Conservation (phyloP, 2,797 vertebrate genomes). For the Tolypeutes matacus region DNA sequence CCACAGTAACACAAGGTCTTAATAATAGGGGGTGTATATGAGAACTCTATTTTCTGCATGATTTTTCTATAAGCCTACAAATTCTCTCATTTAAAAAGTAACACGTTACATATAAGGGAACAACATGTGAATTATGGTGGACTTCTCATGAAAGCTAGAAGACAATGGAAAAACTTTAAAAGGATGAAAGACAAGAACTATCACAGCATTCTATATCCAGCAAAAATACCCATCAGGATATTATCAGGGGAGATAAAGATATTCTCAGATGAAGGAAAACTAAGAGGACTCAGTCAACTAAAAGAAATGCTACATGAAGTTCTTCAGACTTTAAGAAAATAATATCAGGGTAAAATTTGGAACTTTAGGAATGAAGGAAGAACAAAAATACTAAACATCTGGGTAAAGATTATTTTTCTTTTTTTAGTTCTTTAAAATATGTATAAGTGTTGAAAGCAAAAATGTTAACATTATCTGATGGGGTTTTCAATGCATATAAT, state of each 20-base stretch:
- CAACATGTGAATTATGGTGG: neutral
- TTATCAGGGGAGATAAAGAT: slow-evolving; percentile 14
- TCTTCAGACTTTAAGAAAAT: slow-evolving; percentile 23
- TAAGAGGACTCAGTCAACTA: neutral
- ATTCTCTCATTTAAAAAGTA: neutral
- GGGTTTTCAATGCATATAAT: neutral
- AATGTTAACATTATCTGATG: neutral
- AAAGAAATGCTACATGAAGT: neutral
- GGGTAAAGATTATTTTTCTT: neutral
- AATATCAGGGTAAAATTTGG: neutral
- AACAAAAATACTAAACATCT: neutral
- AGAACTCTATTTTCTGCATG: too few species aligned
- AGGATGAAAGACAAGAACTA: neutral
- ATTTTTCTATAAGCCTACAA: too few species aligned
- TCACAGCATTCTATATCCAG: neutral
- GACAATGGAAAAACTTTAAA: neutral
- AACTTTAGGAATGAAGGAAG: slow-evolving; percentile 25
- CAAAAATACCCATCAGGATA: neutral
- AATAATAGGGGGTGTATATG: too few species aligned
- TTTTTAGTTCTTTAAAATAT: slow-evolving; percentile 31
- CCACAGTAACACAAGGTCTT: too few species aligned
- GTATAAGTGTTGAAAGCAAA: neutral
- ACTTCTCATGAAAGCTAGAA: neutral
- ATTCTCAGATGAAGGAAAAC: slow-evolving; percentile 21
- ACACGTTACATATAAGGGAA: neutral